Percentiles rank a stretch among this genome's conserved stretches.
phyloP scores from a whole-genome alignment of 37 sponge, comb jelly and placozoan genomes.

The Oscarella lobularis region DNA sequence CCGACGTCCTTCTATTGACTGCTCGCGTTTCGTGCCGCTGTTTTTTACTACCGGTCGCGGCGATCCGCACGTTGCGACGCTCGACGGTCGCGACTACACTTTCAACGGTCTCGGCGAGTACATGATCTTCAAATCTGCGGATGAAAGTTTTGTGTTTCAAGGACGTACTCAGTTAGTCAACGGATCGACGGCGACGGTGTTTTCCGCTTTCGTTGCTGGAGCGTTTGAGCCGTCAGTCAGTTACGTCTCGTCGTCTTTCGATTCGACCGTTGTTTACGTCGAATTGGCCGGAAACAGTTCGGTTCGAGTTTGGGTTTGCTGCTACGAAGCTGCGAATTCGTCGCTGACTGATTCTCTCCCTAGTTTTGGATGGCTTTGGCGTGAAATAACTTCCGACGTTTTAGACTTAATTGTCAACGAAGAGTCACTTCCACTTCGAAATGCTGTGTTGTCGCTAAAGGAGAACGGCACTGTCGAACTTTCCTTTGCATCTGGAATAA shows the following conservation, averaged over 20 bases:
- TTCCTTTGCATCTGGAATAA: not conserved
- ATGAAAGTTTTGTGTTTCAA: not conserved
- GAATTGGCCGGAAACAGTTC: not conserved
- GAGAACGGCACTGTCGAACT: too few species aligned
- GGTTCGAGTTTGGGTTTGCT: not conserved
- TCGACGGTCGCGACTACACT: constrained; percentile 48
- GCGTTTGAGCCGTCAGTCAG: too few species aligned
- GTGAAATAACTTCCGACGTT: too few species aligned
- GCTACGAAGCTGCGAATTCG: not conserved
- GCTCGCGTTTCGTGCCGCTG: too few species aligned
- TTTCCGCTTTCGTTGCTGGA: not conserved
- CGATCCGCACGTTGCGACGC: constrained; percentile 60
- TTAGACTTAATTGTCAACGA: too few species aligned
- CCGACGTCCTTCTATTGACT: too few species aligned
- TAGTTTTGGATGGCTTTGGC: too few species aligned
- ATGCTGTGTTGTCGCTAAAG: not conserved
- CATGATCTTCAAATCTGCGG: not conserved
- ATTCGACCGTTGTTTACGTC: not conserved
- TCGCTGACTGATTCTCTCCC: not conserved
- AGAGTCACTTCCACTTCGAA: not conserved
- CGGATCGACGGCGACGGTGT: not conserved
- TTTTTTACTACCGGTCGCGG: too few species aligned
- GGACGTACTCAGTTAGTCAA: not conserved
- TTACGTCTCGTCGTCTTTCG: too few species aligned
- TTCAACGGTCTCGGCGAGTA: constrained; percentile 76